A percentile compares a stretch with the other conserved stretches of the same genome.
Conservation (phyloP, 2,113 vertebrate species). For the Bucco capensis region DNA sequence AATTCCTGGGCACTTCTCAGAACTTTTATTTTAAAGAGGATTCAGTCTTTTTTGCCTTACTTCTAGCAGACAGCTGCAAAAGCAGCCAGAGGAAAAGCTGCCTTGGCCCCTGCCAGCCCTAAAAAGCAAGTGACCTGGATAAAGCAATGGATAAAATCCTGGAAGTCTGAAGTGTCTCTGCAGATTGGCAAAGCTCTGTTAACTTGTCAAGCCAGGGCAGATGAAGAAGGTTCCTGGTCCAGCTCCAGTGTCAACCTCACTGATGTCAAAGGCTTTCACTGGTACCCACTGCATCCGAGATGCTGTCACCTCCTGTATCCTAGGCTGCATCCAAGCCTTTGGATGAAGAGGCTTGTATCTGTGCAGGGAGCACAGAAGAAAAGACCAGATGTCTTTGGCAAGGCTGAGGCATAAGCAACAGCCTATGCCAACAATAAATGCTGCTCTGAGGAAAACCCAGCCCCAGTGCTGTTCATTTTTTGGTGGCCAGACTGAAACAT, state of each 20-base stretch:
- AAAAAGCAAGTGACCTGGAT: not conserved
- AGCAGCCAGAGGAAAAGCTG: not conserved
- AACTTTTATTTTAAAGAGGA: not conserved
- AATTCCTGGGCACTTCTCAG: not conserved
- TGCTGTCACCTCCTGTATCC: accelerated
- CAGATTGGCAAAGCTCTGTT: not conserved
- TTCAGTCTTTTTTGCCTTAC: not conserved
- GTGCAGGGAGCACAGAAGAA: accelerated
- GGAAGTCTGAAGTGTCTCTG: not conserved
- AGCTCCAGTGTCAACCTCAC: not conserved
- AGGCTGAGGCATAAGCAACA: not conserved
- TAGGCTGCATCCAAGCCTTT: not conserved
- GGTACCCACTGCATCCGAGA: accelerated
- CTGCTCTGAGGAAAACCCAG: not conserved
- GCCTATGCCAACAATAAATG: not conserved
- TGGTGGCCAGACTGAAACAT: not conserved
- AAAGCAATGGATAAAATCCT: accelerated
- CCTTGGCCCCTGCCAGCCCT: not conserved
- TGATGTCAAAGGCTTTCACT: not conserved
- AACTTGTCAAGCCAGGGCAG: not conserved
- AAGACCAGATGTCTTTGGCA: not conserved
- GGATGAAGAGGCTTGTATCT: not conserved
- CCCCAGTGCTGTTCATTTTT: not conserved
- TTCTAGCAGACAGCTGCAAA: not conserved
- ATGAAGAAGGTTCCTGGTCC: not conserved